phyloP scores from a whole-genome alignment of 2,113 vertebrate species.

The Alligator mississippiensis region DNA sequence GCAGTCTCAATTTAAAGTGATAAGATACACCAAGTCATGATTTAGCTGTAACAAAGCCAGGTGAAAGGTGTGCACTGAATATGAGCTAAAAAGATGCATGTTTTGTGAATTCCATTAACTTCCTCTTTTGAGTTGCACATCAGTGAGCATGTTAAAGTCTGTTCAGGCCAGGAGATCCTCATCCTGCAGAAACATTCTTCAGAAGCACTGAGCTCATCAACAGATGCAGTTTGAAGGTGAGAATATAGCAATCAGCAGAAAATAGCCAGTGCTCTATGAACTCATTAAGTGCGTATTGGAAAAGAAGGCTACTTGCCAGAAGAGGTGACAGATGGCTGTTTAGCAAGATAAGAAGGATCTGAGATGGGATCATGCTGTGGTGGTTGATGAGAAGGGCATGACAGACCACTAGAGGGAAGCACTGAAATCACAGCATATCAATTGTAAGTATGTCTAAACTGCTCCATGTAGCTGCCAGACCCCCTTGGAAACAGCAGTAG shows the following conservation, averaged over 20 bases:
- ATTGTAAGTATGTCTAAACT: background rate
- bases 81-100: background rate
- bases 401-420: background rate
- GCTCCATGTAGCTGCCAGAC: background rate
- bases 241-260: background rate
- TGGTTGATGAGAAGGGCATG: background rate
- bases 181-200: background rate
- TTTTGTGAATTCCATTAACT: background rate
- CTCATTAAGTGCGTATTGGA: background rate
- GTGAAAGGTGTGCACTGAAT: background rate
- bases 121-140: background rate
- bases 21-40: background rate
- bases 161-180: background rate
- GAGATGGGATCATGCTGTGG: background rate
- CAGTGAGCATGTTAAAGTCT: background rate
- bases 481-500: background rate
- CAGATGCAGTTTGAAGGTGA: background rate
- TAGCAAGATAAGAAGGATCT: background rate
- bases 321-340: background rate
- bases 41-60: background rate
- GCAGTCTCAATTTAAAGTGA: too few species aligned
- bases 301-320: background rate
- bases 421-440: background rate
- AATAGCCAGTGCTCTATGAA: background rate
- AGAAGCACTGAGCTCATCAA: background rate